Evolutionary conservation across 2,113 vertebrate species (phyloP).

Genomic region (Poeciliopsis prolifica): DNA sequence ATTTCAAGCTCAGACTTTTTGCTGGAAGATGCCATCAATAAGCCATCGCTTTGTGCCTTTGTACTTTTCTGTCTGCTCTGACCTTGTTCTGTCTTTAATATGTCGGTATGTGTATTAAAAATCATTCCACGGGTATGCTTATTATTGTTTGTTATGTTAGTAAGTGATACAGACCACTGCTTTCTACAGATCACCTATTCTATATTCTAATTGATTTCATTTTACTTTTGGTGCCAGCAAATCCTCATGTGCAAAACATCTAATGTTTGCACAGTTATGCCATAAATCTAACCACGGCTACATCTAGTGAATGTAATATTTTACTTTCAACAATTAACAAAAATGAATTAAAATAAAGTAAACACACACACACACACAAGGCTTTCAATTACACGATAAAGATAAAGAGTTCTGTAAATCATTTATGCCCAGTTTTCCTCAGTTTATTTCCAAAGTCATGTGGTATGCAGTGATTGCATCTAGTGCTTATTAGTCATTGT

Average conservation of each 20-base stretch:
- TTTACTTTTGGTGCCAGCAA: background rate
- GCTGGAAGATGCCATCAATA: too few species aligned
- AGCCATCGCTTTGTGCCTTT: too few species aligned
- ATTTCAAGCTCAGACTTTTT: too few species aligned
- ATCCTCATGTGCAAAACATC: background rate
- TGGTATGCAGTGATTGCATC: background rate
- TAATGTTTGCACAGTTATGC: background rate
- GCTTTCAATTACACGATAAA: conserved; percentile 5
- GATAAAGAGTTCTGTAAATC: background rate
- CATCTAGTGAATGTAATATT: background rate
- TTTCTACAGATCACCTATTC: background rate
- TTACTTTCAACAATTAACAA: background rate
- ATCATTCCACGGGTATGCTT: background rate
- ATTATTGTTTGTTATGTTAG: background rate
- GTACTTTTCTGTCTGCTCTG: too few species aligned
- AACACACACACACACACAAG: background rate
- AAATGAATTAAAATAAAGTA: background rate
- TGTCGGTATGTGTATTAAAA: background rate
- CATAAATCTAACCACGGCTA: background rate
- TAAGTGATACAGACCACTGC: background rate
- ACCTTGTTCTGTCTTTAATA: too few species aligned
- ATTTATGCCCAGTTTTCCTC: conserved; percentile 7
- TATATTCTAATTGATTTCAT: background rate
- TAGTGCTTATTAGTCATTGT: conserved; percentile 11
- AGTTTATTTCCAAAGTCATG: background rate